Evolutionary conservation across 2,797 vertebrate species (phyloP), one percentile per base, ranked within the genome.

Genomic region (Sciurus vulgaris): DNA sequence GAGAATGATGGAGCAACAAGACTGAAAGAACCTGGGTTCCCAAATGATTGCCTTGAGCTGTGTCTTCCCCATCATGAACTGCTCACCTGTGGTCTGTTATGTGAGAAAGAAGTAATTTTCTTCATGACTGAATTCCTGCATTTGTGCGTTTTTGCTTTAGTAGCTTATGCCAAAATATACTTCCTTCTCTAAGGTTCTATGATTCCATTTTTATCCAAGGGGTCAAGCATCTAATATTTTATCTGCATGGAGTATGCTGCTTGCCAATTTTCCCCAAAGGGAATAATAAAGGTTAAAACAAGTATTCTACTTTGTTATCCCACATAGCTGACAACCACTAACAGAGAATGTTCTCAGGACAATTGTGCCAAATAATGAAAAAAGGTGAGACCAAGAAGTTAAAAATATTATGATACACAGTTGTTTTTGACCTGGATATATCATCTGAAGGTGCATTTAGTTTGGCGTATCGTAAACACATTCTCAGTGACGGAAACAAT

Each of bases 331-430:
- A 93, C 14, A 94, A 51, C 30, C 63, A 76, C 33, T 79, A 67
- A 35, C 1, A 89, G 38, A 95, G 94, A 88, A 44, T 35, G 1
- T 70, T 88, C 83, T 91, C 35, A 56, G 59, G 76, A 85, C 33
- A 96, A 56, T 33, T 84, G 17, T 65, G 30, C 69, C 65, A 89
- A 91, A 67, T 47, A 51, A 51, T 72, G n/a, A 93, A 93, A 79
- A 61, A 70, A 83, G 20, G 17, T 91, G 72, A 92, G 67, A 78
- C n/a, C 49, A 85, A 24, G 22, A 92, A 95, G 38, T 81, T 96
- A 94, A 95, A 98, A 95, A 94, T 96, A 91, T 93, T 94, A 49
- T 90, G 63, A 96, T 89, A 85, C 12, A 44, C 28, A 49, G 20
- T 74, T 91, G 87, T 96, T 93, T 87, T 82, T 97, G 15, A 91